Percentiles rank a stretch among this genome's conserved stretches.
phyloP scores from a whole-genome alignment of 2,797 vertebrate species.

The Centropyge bicolor region DNA sequence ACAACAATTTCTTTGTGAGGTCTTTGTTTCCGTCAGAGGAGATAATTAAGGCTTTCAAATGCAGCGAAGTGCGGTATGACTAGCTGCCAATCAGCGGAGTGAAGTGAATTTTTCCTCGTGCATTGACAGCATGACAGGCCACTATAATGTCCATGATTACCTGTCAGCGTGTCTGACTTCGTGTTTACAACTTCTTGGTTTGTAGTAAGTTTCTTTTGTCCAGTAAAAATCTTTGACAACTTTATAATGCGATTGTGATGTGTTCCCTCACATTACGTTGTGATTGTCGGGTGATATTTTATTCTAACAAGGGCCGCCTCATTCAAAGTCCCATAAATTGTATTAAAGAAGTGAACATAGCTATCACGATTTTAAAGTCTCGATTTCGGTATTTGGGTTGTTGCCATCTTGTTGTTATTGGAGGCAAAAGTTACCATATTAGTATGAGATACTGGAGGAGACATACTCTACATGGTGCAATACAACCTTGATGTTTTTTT shows the following conservation, averaged over 20 bases:
- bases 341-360: too few relatives aligned
- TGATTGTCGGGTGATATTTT: neutral
- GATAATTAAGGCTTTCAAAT: conserved; percentile 45
- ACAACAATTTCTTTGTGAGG: conserved; percentile 13
- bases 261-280: neutral
- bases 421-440: too few relatives aligned
- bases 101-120: neutral
- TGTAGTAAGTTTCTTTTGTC: neutral
- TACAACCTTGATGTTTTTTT: neutral
- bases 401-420: too few relatives aligned
- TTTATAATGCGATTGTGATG: neutral
- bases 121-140: conserved; percentile 2
- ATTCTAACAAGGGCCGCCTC: too few relatives aligned
- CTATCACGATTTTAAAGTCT: too few relatives aligned
- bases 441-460: too few relatives aligned
- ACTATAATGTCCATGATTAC: neutral
- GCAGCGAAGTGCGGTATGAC: conserved; percentile 13
- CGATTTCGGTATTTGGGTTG: too few relatives aligned
- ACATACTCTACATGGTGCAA: neutral
- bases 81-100: conserved; percentile 27
- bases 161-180: neutral
- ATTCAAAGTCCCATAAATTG: too few relatives aligned
- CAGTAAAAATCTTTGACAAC: neutral
- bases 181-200: neutral
- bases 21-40: conserved; percentile 35